Evolutionary conservation across 2,888 invertebrate species (phyloP).

Genomic region (Ferdinandea cuprea): DNA sequence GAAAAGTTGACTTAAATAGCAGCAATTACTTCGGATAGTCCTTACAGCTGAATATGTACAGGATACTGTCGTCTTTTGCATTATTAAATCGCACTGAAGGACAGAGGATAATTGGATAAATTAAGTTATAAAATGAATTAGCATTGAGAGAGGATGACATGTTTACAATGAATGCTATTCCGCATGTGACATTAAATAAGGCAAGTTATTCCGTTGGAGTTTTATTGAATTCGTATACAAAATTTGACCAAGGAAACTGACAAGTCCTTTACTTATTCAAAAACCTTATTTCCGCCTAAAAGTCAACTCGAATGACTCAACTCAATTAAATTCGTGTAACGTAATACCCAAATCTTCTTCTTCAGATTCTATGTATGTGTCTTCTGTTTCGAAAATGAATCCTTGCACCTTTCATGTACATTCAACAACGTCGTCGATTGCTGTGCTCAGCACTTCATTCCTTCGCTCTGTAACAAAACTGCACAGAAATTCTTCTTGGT

Average conservation of each 20-base stretch:
- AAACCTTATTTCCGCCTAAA: slow-evolving; percentile 23
- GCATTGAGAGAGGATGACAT: neutral
- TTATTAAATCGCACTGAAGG: slow-evolving; percentile 41
- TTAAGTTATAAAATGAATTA: neutral
- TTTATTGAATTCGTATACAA: too few species aligned
- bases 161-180: neutral
- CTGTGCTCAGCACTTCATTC: slow-evolving; percentile 72
- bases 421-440: slow-evolving; percentile 69
- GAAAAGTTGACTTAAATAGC: slow-evolving; percentile 48
- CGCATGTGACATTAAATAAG: neutral
- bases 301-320: slow-evolving; percentile 50
- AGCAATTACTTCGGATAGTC: slow-evolving; percentile 32
- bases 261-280: too few species aligned
- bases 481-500: slow-evolving; percentile 56
- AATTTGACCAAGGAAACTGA: too few species aligned
- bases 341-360: slow-evolving; percentile 42
- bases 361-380: neutral
- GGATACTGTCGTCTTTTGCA: slow-evolving; percentile 26
- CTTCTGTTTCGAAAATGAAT: slow-evolving; percentile 39
- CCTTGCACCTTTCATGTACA: slow-evolving; percentile 66
- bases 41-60: neutral
- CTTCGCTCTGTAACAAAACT: slow-evolving; percentile 19
- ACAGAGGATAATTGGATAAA: slow-evolving; percentile 24
- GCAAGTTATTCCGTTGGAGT: too few species aligned
- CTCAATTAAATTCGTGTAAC: slow-evolving; percentile 56